Evolutionary conservation across 2,888 invertebrate species (phyloP).

Genomic region (Euplexia lucipara): DNA sequence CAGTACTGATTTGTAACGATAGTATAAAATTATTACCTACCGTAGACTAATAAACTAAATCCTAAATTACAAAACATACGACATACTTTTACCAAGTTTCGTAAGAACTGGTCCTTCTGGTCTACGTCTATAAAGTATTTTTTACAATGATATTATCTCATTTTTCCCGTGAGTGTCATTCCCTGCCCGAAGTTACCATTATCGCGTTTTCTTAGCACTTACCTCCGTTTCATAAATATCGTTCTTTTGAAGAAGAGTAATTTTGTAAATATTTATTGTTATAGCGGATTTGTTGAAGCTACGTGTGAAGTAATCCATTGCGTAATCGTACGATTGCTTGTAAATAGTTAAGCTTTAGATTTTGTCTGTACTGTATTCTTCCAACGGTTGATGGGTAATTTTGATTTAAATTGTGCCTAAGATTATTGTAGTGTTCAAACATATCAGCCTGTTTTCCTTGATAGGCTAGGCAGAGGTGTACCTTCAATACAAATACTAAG

Average conservation of each 20-base stretch:
- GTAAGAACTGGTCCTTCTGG: not conserved
- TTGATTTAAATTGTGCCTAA: too few species aligned
- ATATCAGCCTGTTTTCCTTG: too few species aligned
- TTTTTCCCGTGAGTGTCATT: constrained; percentile 59
- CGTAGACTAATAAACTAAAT: too few species aligned
- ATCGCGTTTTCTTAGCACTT: constrained; percentile 37
- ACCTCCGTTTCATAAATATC: constrained; percentile 23
- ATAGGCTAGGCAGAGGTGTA: too few species aligned
- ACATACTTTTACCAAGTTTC: too few species aligned
- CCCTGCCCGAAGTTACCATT: constrained; percentile 35
- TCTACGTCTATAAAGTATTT: rapidly evolving
- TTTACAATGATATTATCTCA: constrained; percentile 55
- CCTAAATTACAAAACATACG: too few species aligned
- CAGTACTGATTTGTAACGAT: too few species aligned
- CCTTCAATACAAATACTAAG: too few species aligned
- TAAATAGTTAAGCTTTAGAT: too few species aligned
- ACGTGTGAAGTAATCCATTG: not conserved
- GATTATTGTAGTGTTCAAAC: too few species aligned
- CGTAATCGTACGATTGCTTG: not conserved
- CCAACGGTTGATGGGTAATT: too few species aligned
- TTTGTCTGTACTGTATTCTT: not conserved
- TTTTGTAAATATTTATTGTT: constrained; percentile 34
- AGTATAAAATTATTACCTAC: too few species aligned
- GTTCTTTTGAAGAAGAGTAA: constrained; percentile 24
- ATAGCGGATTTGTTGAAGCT: constrained; percentile 8